Base-by-base conservation (phyloP, 2,113 vertebrate species). In the Pachyramphus minor region DNA sequence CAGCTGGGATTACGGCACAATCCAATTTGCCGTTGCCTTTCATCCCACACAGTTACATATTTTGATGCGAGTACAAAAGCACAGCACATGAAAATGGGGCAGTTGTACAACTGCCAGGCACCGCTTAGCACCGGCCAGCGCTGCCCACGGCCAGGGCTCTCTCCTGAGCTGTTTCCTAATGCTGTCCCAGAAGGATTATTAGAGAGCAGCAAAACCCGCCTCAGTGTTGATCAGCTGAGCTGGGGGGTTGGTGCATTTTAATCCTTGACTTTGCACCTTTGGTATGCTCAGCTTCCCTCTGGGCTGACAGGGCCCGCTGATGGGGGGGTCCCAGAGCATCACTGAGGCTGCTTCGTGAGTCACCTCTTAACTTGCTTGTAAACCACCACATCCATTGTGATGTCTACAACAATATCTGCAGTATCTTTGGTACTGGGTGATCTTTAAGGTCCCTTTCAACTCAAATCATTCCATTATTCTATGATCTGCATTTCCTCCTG, bases 321-420 rank as follows among this genome's bases (percentile, higher is more conserved):
- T 30, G 39, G 62, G 86, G 31, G 12, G 4, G 42, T 8, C n/a
- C 25, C 33, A 3, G 58, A 41, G 41, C 50, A 76, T n/a, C 30
- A 0, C 35, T 7, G 42, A 55, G 76, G 59, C 59, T 42, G 66
- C 74, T 53, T 14, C 2, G 1, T 0, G 1, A 41, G 14, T 45
- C 87, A 10, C 22, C 33, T 50, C 17, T 8, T 8, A 35, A 37
- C 39, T 74, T 2, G 0, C 21, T 28, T 17, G 37, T 42, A 50
- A 62, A 79, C 6, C 42, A 30, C 8, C 22, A 0, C 45, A 31
- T 14, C 9, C 9, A 3, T 0, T 60, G 62, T 8, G 2, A 0
- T 17, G 37, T 7, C 44, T 58, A 14, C 37, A 14, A 20, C 33
- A 8, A 1, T 3, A 23, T 10, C 52, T 68, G 10, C 42, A 58